A percentile compares a stretch with the other conserved stretches of the same genome.
Evolutionary conservation across 2,888 invertebrate species (phyloP).

Genomic region (Drosophila meridiana): DNA sequence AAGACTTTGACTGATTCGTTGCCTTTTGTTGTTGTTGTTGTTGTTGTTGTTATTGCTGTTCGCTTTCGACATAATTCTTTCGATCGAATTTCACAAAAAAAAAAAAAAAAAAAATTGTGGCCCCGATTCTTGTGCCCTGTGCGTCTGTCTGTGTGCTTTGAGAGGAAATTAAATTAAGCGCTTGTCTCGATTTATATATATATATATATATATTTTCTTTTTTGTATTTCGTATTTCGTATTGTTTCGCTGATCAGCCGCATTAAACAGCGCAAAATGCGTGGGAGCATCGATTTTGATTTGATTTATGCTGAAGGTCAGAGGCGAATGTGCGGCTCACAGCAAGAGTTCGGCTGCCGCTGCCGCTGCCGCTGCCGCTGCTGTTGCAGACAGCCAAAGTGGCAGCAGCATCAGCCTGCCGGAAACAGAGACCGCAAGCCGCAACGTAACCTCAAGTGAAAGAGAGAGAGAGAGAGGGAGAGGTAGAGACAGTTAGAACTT

Average conservation of each 20-base stretch:
- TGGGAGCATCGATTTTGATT: constrained; percentile 66
- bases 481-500: constrained; percentile 16
- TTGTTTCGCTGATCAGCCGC: constrained; percentile 55
- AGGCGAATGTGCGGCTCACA: constrained; percentile 29
- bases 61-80: constrained; percentile 66
- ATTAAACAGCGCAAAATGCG: constrained; percentile 52
- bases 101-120: constrained; percentile 25
- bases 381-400: constrained; percentile 31
- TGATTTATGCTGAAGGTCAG: constrained; percentile 70
- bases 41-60: constrained; percentile 38
- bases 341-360: constrained; percentile 9
- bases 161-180: constrained; percentile 70
- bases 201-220: not conserved
- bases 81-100: constrained; percentile 76
- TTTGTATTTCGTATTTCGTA: constrained; percentile 17
- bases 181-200: constrained; percentile 54
- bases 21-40: constrained; percentile 37
- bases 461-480: not conserved
- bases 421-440: constrained; percentile 46
- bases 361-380: constrained; percentile 20
- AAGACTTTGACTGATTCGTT: constrained; percentile 65
- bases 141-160: constrained; percentile 33
- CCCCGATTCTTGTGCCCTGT: constrained; percentile 39
- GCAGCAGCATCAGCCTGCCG: constrained; percentile 34
- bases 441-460: not conserved